phyloP scores from a whole-genome alignment of 2,113 vertebrate genomes.

The Bambusicola thoracicus region DNA sequence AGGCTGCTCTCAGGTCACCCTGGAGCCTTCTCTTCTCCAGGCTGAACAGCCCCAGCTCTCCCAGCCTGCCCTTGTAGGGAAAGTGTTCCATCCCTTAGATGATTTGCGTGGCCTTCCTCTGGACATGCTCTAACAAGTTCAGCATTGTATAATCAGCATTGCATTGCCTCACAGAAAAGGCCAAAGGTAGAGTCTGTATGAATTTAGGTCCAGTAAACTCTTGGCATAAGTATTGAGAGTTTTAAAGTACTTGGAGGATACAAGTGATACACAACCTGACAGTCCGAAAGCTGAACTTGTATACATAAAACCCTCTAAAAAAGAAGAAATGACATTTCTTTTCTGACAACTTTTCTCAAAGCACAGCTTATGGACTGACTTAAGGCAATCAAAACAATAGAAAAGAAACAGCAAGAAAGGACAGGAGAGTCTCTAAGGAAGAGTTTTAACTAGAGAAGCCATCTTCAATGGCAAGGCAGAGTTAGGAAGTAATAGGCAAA shows the following conservation, averaged over 20 bases:
- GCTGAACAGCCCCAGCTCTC: too few species aligned
- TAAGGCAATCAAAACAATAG: neutral
- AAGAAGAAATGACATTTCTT: neutral
- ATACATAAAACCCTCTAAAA: neutral
- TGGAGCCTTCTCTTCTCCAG: too few species aligned
- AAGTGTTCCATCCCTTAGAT: too few species aligned
- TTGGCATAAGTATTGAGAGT: neutral
- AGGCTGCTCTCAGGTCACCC: too few species aligned
- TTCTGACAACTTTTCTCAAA: neutral
- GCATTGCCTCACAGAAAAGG: neutral
- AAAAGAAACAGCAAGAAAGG: neutral
- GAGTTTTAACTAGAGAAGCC: neutral
- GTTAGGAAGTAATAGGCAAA: neutral
- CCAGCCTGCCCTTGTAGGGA: too few species aligned
- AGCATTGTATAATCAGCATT: neutral
- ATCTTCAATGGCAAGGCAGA: neutral
- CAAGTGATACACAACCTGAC: neutral
- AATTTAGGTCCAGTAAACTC: neutral
- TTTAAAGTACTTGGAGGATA: neutral
- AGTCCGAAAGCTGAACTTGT: neutral
- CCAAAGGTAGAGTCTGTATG: rapidly evolving
- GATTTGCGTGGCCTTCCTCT: too few species aligned
- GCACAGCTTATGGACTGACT: neutral
- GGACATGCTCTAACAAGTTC: too few species aligned
- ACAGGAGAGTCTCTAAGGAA: neutral